Evolutionary conservation across 2,797 vertebrate genomes (phyloP).

Genomic region (Coregonus suidteri): DNA sequence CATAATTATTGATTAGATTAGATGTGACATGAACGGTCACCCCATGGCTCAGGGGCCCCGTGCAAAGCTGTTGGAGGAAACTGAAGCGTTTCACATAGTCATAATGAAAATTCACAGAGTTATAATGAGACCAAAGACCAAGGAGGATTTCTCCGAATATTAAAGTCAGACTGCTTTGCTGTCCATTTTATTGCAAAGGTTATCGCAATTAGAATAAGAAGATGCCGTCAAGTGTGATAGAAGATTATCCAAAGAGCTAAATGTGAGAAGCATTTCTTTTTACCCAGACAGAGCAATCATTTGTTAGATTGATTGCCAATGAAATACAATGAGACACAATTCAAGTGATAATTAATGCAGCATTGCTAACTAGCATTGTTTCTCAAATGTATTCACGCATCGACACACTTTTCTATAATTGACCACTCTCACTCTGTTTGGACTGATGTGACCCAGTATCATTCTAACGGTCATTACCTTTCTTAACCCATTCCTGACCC

Average conservation of each 20-base stretch:
- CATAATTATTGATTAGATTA: neutral
- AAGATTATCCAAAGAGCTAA: neutral
- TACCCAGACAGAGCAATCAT: too few relatives aligned
- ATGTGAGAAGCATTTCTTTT: neutral
- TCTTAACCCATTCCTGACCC: neutral
- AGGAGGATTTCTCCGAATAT: neutral
- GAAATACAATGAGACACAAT: neutral
- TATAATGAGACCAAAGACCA: neutral
- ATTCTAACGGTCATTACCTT: neutral
- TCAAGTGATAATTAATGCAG: neutral
- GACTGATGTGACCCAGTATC: neutral
- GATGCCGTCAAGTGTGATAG: neutral
- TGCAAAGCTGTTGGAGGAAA: neutral
- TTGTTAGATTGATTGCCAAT: too few relatives aligned
- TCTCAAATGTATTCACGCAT: neutral
- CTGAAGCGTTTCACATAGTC: neutral
- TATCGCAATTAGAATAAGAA: neutral
- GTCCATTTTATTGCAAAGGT: neutral
- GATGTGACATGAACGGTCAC: neutral
- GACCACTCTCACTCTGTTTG: neutral
- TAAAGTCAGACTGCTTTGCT: neutral
- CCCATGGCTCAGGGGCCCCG: neutral
- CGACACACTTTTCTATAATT: neutral
- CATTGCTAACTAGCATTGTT: neutral
- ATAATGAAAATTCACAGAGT: neutral